Percentiles rank a stretch among this genome's conserved stretches.
Evolutionary conservation across 2,888 invertebrate species (phyloP).

Genomic region (Nomada flava): DNA sequence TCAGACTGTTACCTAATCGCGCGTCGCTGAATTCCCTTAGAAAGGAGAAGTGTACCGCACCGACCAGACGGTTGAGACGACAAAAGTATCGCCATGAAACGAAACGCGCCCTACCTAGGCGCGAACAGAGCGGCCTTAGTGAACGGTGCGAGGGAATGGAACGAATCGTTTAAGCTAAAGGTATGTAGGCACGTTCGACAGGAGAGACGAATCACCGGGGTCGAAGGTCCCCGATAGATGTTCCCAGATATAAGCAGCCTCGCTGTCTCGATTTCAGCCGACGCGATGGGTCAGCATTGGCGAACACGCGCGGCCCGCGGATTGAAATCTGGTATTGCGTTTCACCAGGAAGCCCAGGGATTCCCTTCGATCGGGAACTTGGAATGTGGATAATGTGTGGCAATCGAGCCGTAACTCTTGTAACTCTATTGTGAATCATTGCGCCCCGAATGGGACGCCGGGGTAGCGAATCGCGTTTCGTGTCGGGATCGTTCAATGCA

Average conservation of each 20-base stretch:
- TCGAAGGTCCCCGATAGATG: conserved; percentile 75
- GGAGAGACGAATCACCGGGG: conserved; percentile 72
- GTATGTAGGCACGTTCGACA: conserved; percentile 70
- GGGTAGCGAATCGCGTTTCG: conserved; percentile 18
- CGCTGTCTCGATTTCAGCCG: conserved; percentile 73
- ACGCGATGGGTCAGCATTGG: conserved; percentile 32
- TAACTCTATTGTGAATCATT: conserved; percentile 55
- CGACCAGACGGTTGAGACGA: neutral
- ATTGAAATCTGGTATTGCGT: conserved; percentile 67
- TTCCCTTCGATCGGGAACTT: conserved; percentile 34
- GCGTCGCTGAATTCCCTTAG: neutral
- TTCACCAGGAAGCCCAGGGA: conserved; percentile 58
- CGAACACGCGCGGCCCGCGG: conserved; percentile 42
- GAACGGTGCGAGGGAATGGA: conserved; percentile 43
- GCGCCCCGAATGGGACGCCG: conserved; percentile 9
- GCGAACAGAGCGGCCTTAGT: conserved; percentile 17
- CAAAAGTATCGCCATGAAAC: conserved; percentile 18
- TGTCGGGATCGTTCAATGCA: conserved; percentile 18
- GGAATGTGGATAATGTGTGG: conserved; percentile 57
- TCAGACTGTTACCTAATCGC: no score
- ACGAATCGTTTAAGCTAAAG: conserved; percentile 59
- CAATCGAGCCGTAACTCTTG: conserved; percentile 55
- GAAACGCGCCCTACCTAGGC: conserved; percentile 15
- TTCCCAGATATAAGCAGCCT: conserved; percentile 67
- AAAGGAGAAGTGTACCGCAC: neutral